phyloP scores from a whole-genome alignment of 2,888 invertebrate species.

The Siphonodentalium dalli region DNA sequence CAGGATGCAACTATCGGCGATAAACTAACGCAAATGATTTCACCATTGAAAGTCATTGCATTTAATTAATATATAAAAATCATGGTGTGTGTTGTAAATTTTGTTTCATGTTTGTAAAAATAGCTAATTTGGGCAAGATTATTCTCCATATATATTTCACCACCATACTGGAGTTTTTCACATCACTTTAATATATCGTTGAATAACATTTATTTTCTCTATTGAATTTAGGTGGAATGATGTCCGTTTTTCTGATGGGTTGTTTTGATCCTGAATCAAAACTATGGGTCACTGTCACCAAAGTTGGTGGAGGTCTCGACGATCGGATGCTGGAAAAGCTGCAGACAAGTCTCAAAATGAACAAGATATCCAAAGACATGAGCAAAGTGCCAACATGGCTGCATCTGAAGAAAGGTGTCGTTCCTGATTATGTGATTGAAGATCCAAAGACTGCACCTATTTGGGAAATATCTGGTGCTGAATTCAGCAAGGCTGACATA shows the following conservation, averaged over 20 bases:
- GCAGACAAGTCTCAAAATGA: constrained; percentile 75
- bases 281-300: constrained; percentile 89
- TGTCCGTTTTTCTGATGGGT: constrained; percentile 95
- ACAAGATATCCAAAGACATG: constrained; percentile 76
- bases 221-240: constrained; percentile 74
- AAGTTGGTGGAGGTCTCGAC: constrained; percentile 80
- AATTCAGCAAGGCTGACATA: constrained; percentile 70
- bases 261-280: constrained; percentile 75
- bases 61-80: no score
- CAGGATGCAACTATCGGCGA: no score
- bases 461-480: constrained; percentile 90
- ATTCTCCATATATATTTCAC: no score
- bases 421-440: constrained; percentile 87
- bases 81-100: no score
- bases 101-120: no score
- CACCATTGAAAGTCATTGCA: no score
- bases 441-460: constrained; percentile 82
- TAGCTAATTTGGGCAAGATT: no score
- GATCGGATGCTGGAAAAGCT: constrained; percentile 82
- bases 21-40: no score
- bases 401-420: constrained; percentile 80
- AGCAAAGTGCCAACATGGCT: constrained; percentile 77
- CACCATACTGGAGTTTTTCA: no score
- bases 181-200: no score
- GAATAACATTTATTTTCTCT: not conserved